Evolutionary conservation across 2,113 vertebrate species (phyloP).

Genomic region (Pteruthius melanotis): DNA sequence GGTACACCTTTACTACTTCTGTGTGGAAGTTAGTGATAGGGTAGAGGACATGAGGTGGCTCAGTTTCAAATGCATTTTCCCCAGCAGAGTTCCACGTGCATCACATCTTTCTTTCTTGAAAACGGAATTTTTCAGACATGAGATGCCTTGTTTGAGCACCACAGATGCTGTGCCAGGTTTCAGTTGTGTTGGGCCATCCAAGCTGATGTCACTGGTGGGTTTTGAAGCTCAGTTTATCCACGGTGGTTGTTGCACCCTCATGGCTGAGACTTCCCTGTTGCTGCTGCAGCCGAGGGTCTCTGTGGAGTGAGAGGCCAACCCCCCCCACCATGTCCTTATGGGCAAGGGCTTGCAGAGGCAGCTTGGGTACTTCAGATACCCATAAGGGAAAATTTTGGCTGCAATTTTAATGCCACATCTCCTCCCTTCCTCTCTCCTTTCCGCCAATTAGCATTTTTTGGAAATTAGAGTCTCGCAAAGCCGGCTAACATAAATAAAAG

Average conservation of each 20-base stretch:
- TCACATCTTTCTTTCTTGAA: background rate
- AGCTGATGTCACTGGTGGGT: background rate
- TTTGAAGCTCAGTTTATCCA: background rate
- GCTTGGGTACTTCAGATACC: background rate
- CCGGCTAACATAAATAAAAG: background rate
- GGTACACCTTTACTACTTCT: background rate
- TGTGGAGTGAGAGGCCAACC: fast-evolving
- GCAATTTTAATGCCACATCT: background rate
- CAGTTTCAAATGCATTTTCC: background rate
- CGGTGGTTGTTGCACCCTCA: fast-evolving
- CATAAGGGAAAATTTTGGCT: background rate
- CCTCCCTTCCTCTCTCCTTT: constrained; percentile 39
- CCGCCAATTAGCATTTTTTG: constrained; percentile 4
- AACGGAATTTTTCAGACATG: fast-evolving
- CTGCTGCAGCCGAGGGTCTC: fast-evolving
- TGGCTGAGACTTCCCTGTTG: background rate
- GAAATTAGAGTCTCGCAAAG: background rate
- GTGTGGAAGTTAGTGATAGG: background rate
- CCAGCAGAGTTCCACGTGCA: background rate
- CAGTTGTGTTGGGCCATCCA: background rate
- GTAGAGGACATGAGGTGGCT: background rate
- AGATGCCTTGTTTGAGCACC: background rate
- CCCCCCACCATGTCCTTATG: fast-evolving
- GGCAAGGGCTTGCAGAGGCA: background rate
- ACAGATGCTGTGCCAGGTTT: background rate